Evolutionary conservation across 2,888 invertebrate genomes (phyloP).

Genomic region (Exephanes ischioxanthus): DNA sequence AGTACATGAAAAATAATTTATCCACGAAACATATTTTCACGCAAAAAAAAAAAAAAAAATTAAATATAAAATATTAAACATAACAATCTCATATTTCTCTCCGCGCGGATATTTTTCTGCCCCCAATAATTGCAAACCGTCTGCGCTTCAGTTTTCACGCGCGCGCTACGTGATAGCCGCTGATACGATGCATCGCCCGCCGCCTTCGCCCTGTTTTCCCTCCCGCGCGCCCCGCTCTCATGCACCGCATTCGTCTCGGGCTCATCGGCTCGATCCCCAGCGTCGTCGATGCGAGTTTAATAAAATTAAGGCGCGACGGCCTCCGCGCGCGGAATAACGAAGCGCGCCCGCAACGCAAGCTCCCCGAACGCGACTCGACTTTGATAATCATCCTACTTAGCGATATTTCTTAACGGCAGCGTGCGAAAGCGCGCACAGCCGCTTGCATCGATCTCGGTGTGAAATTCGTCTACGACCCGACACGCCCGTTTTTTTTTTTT

Average conservation of each 20-base stretch:
- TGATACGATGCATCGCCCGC: constrained; percentile 39
- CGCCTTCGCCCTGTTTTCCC: constrained; percentile 17
- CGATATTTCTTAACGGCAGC: neutral
- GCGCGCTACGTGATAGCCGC: constrained; percentile 16
- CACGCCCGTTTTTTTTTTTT: constrained; percentile 15
- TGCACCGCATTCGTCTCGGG: constrained; percentile 34
- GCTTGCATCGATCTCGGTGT: neutral
- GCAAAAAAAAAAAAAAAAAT: no score
- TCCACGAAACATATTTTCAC: no score
- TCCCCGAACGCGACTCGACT: neutral
- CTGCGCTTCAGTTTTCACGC: constrained; percentile 7
- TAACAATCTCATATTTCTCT: no score
- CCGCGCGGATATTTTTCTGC: neutral
- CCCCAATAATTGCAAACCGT: constrained; percentile 23
- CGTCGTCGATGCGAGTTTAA: constrained; percentile 24
- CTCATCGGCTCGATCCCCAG: constrained; percentile 13
- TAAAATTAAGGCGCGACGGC: constrained; percentile 24
- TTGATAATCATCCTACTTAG: neutral
- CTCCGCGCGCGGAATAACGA: constrained; percentile 13
- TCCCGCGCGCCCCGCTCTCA: neutral
- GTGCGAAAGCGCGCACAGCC: no score
- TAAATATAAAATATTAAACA: no score
- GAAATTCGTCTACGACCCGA: neutral
- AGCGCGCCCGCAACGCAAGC: neutral
- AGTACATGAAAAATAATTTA: no score